phyloP scores from a whole-genome alignment of 2,888 invertebrate species.

The Clusia tigrina region DNA sequence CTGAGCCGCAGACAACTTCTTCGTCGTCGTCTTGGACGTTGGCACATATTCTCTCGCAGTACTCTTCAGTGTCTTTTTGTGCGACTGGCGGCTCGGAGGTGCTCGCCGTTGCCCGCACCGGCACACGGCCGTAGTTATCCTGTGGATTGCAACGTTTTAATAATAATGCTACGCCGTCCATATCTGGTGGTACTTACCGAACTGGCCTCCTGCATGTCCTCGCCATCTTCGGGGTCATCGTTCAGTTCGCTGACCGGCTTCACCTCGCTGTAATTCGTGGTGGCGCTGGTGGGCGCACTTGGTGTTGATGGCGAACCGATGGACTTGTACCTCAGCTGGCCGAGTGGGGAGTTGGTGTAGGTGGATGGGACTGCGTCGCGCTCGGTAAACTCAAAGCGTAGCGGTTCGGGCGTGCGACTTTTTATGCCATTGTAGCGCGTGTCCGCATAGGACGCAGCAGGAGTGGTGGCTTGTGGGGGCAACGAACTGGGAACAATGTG shows the following conservation, averaged over 20 bases:
- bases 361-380: slow-evolving; percentile 57
- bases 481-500: slow-evolving; percentile 47
- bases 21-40: slow-evolving; percentile 62
- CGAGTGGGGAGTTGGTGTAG: slow-evolving; percentile 53
- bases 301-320: slow-evolving; percentile 27
- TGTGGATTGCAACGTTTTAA: slow-evolving; percentile 28
- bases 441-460: slow-evolving; percentile 36
- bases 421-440: slow-evolving; percentile 37
- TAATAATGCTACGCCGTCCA: too few species aligned
- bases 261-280: slow-evolving; percentile 23
- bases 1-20: slow-evolving; percentile 60
- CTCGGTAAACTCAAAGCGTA: slow-evolving; percentile 61
- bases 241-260: slow-evolving; percentile 36
- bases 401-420: slow-evolving; percentile 51
- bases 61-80: slow-evolving; percentile 55
- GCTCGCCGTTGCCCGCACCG: slow-evolving; percentile 21
- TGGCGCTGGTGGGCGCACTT: slow-evolving; percentile 23
- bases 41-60: slow-evolving; percentile 59
- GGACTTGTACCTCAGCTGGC: slow-evolving; percentile 36
- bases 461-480: slow-evolving; percentile 35
- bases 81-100: slow-evolving; percentile 34
- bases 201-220: slow-evolving; percentile 46
- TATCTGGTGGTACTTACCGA: slow-evolving; percentile 46
- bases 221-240: slow-evolving; percentile 50
- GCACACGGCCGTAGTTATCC: slow-evolving; percentile 44